Conservation (phyloP, 2,113 vertebrate species). For the Actenoides hombroni region DNA sequence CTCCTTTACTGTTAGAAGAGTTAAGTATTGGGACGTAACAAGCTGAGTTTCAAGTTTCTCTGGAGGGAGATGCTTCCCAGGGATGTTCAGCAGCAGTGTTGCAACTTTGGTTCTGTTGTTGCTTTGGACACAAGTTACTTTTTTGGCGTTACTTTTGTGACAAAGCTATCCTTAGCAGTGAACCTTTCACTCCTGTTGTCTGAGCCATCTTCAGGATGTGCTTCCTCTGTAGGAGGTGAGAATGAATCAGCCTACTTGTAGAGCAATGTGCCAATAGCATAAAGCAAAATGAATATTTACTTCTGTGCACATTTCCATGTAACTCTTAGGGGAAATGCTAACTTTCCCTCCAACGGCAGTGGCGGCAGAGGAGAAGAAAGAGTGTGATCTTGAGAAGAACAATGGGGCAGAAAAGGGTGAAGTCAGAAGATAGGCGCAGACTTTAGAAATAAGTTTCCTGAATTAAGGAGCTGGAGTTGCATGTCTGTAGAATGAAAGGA, state of each 20-base stretch:
- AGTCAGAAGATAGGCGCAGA: not conserved
- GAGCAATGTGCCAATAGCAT: not conserved
- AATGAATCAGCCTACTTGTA: not conserved
- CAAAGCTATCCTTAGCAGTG: not conserved
- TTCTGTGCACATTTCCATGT: not conserved
- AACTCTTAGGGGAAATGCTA: not conserved
- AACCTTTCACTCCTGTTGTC: not conserved
- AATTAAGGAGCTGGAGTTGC: not conserved
- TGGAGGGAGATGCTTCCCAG: not conserved
- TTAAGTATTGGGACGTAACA: not conserved
- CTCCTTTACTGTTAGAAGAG: not conserved
- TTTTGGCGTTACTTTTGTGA: not conserved
- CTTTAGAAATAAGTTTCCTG: not conserved
- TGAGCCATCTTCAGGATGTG: not conserved
- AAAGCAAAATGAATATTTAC: not conserved
- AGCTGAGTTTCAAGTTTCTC: not conserved
- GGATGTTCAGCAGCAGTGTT: not conserved
- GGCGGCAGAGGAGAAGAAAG: not conserved
- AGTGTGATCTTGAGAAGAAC: not conserved
- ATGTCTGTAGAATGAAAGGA: not conserved
- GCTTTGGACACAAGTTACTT: not conserved
- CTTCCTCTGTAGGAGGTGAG: conserved; percentile 12
- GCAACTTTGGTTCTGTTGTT: not conserved
- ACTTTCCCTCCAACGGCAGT: not conserved
- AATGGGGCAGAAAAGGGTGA: not conserved